Evolutionary conservation across 1,140 invertebrate genomes (phyloP).

Genomic region (Melipona quadrifasciata): DNA sequence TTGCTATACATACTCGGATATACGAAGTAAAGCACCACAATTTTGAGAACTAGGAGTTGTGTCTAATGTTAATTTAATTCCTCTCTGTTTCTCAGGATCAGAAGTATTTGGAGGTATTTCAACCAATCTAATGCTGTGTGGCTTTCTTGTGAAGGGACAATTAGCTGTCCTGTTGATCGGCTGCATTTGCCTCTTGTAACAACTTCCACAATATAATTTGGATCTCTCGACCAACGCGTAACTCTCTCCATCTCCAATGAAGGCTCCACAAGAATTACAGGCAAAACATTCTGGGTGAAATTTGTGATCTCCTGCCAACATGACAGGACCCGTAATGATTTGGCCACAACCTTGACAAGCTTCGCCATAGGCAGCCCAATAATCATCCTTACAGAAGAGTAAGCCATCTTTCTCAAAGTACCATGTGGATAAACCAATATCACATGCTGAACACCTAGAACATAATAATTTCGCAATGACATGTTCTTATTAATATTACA

Average conservation of each 20-base stretch:
- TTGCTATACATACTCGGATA: slow-evolving; percentile 83
- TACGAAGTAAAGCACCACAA: slow-evolving; percentile 82
- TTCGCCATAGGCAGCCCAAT: slow-evolving; percentile 93
- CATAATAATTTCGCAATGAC: not conserved
- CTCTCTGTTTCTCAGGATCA: slow-evolving; percentile 79
- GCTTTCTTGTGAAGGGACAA: slow-evolving; percentile 83
- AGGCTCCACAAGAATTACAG: slow-evolving; percentile 90
- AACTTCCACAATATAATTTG: slow-evolving; percentile 90
- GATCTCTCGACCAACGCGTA: slow-evolving; percentile 95
- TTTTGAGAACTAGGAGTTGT: slow-evolving; percentile 79
- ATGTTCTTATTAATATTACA: not conserved
- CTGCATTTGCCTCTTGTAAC: slow-evolving; percentile 81
- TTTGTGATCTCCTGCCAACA: slow-evolving; percentile 96
- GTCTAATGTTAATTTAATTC: slow-evolving; percentile 85
- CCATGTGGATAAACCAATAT: slow-evolving; percentile 92
- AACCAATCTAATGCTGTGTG: slow-evolving; percentile 90
- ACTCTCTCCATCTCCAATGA: slow-evolving; percentile 95
- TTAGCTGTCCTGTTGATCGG: slow-evolving; percentile 83
- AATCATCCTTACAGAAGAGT: slow-evolving; percentile 94
- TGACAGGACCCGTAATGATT: slow-evolving; percentile 95
- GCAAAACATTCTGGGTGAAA: slow-evolving; percentile 98
- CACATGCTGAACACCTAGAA: slow-evolving; percentile 92
- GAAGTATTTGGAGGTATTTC: slow-evolving; percentile 86
- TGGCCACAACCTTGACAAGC: slow-evolving; percentile 93
- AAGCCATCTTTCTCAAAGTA: slow-evolving; percentile 96